These are phyloP conservation scores for Platorchestia sp. DNA, from an alignment of 1,140 invertebrate genomes.

Conservation along the genomic window DNA sequence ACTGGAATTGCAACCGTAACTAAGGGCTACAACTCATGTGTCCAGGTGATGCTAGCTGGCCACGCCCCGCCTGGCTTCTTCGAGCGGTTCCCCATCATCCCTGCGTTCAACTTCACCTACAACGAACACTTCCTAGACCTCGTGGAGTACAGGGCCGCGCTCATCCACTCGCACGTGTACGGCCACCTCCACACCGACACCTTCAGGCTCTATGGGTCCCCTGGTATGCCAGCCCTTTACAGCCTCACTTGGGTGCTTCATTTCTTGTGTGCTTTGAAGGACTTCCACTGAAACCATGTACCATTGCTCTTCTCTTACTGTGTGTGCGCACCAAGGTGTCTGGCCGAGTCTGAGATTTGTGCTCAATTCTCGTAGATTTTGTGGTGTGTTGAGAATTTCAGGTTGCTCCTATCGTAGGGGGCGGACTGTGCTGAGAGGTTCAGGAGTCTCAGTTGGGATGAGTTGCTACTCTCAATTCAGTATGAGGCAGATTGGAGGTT, in stretches of 20 bases:
- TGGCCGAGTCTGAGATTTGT: no score
- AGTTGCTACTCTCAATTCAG: no score
- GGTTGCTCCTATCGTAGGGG: no score
- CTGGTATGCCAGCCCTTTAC: background rate
- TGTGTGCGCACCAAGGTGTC: no score
- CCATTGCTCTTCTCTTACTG: background rate
- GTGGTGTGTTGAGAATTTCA: background rate
- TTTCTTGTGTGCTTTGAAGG: background rate
- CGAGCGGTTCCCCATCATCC: slow-evolving; percentile 75
- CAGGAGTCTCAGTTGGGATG: no score
- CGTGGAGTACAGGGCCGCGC: slow-evolving; percentile 80
- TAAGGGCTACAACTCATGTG: background rate
- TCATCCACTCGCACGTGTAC: slow-evolving; percentile 92
- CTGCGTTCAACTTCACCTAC: slow-evolving; percentile 69
- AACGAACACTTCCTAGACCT: slow-evolving; percentile 78
- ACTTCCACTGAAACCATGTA: background rate
- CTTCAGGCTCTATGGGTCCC: slow-evolving; percentile 73
- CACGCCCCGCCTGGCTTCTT: slow-evolving; percentile 90
- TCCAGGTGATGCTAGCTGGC: slow-evolving; percentile 88
- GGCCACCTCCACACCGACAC: slow-evolving; percentile 93
- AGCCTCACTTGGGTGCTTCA: background rate
- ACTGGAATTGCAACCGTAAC: no score
- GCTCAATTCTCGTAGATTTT: no score
- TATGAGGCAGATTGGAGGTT: no score
- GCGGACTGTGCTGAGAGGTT: no score